These are phyloP conservation scores for Bettongia penicillata DNA, from an alignment of 2,113 vertebrate species.

Conservation along the genomic window DNA sequence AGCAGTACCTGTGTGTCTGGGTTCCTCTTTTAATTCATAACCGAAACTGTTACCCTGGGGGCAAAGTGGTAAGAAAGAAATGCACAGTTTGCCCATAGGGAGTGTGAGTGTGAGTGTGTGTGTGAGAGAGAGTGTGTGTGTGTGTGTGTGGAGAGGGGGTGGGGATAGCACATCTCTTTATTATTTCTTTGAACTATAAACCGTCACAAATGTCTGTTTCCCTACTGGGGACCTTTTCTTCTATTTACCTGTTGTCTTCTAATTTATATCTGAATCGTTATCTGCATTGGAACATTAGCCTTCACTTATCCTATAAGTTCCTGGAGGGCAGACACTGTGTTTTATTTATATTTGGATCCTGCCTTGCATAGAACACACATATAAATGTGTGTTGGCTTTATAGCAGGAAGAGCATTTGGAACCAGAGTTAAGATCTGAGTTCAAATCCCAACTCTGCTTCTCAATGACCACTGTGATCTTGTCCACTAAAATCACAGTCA, in stretches of 20 bases:
- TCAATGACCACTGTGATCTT: not conserved
- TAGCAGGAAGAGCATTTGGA: not conserved
- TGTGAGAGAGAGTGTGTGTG: not conserved
- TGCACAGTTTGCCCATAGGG: conserved; percentile 55
- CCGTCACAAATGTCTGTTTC: conserved; percentile 48
- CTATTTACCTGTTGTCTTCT: not conserved
- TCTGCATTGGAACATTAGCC: not conserved
- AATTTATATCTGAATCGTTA: not conserved
- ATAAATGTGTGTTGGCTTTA: not conserved
- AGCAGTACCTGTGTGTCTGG: conserved; percentile 58
- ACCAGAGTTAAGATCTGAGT: not conserved
- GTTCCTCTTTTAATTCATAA: conserved; percentile 60
- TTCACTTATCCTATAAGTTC: not conserved
- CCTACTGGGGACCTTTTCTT: not conserved
- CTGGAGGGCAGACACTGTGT: not conserved
- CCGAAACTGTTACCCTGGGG: conserved; percentile 56
- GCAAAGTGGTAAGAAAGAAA: conserved; percentile 69
- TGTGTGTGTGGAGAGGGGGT: not conserved
- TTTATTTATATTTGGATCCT: not conserved
- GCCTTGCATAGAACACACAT: not conserved
- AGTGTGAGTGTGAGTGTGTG: not conserved
- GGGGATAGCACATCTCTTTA: conserved; percentile 30
- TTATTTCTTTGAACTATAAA: conserved; percentile 72
- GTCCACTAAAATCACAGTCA: not conserved
- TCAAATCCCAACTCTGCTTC: not conserved